A percentile compares a stretch with the other conserved stretches of the same genome.
Evolutionary conservation across 1,140 invertebrate species (phyloP).

Genomic region (Solenopsis invicta): DNA sequence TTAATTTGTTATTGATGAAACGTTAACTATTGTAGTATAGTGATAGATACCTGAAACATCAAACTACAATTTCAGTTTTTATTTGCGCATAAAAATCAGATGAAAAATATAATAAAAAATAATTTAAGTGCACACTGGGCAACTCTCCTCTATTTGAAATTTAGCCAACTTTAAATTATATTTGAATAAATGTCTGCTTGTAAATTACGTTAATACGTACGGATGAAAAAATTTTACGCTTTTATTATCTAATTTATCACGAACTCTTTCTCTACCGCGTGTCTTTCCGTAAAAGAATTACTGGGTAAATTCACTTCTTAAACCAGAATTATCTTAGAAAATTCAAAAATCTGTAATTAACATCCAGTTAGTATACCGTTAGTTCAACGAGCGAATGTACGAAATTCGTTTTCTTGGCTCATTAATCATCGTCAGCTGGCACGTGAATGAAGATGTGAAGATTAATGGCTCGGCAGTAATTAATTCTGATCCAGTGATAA

Average conservation of each 20-base stretch:
- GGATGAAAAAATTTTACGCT: background rate
- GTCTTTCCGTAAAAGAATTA: background rate
- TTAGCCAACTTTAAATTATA: background rate
- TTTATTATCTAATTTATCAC: slow-evolving; percentile 8
- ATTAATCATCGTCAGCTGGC: slow-evolving; percentile 37
- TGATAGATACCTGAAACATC: too few relatives aligned
- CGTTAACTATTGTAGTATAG: too few relatives aligned
- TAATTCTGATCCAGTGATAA: slow-evolving; percentile 39
- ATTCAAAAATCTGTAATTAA: slow-evolving; percentile 22
- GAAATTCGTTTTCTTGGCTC: slow-evolving; percentile 30
- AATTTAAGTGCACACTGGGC: too few relatives aligned
- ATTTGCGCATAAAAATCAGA: too few relatives aligned
- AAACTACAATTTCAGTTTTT: too few relatives aligned
- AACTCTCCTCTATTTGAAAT: background rate
- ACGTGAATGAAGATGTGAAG: slow-evolving; percentile 34
- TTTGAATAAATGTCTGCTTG: background rate
- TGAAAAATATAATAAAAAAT: too few relatives aligned
- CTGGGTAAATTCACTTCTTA: background rate
- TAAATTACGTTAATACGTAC: background rate
- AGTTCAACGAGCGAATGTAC: background rate
- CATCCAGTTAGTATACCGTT: background rate
- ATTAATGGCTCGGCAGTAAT: slow-evolving; percentile 37
- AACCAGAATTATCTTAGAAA: background rate
- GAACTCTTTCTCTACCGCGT: background rate
- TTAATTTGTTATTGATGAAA: too few relatives aligned